Base-by-base conservation (phyloP, 2,888 invertebrate species). In the Neuroscelio doddi region DNA sequence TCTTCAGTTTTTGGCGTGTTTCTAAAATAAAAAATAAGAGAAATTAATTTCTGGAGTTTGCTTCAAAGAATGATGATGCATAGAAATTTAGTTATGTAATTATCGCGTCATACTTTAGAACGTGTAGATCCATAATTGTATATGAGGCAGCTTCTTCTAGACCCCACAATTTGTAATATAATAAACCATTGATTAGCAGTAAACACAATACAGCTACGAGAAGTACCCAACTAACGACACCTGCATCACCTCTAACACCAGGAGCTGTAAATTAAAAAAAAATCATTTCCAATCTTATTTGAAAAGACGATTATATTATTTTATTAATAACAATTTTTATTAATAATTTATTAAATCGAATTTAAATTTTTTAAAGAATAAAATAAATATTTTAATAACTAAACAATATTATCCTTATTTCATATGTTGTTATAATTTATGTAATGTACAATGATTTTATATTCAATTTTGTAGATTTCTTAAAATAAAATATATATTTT, bases 81-180 rank as follows among this genome's bases (percentile, higher is more conserved):
- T 2, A 1, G 17, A 38, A 5, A 15, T 15, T 9, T n/a, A n/a
- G n/a, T n/a, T 14, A 12, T 7, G 15, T 36, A 14, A 36, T 7
- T 15, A 12, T 3, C 12, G 12, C 3, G 1, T 70, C 84, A 72
- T 80, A 87, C 88, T 86, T 87, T 30, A 88, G 78, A 71, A 86
- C 84, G 65, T 87, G 86, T 58, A 87, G 76, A 79, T 88, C 87
- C 81, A 87, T 81, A 38, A 87, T 79, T 38, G 86, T 86, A 68
- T 86, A 86, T 10, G 86, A 85, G 29, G 87, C 85, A 32, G 86
- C 80, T 64, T 89, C 88, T 81, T 93, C 92, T 68, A 92, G 84
- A 71, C 89, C 87, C 91, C 93, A 92, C 71, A 96, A 87, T 86
- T 93, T 91, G 86, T 93, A 92, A 87, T 94, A 94, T 62, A 96